These are phyloP conservation scores for Camponotus pennsylvanicus DNA, from an alignment of 1,140 invertebrate species.

Conservation along the genomic window DNA sequence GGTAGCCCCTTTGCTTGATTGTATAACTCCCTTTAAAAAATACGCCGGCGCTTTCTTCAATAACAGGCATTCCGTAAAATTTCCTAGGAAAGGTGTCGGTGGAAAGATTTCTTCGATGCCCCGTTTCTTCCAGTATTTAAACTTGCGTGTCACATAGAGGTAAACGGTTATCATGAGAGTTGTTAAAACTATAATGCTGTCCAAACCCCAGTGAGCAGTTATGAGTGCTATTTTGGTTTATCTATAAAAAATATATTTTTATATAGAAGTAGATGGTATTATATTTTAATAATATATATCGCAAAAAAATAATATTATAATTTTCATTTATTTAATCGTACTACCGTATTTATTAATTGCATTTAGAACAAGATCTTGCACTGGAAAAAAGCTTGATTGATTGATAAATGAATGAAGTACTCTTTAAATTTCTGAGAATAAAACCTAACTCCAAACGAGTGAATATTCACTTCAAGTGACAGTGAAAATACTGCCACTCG, in stretches of 20 bases:
- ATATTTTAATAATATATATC: not conserved
- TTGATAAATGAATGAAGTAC: too few relatives aligned
- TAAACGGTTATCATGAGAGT: slow-evolving; percentile 63
- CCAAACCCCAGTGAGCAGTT: slow-evolving; percentile 62
- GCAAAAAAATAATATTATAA: not conserved
- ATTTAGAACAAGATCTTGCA: too few relatives aligned
- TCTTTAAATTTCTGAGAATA: too few relatives aligned
- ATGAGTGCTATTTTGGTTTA: slow-evolving; percentile 62
- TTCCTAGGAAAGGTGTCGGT: slow-evolving; percentile 80
- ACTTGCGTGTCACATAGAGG: slow-evolving; percentile 80
- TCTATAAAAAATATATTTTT: slow-evolving; percentile 6
- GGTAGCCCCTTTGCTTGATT: slow-evolving; percentile 52
- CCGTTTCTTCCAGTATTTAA: slow-evolving; percentile 82
- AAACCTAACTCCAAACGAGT: too few relatives aligned
- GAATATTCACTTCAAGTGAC: too few relatives aligned
- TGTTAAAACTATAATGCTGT: slow-evolving; percentile 33
- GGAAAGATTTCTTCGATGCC: slow-evolving; percentile 73
- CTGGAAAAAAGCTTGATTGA: too few relatives aligned
- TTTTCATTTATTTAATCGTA: too few relatives aligned
- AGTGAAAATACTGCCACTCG: too few relatives aligned
- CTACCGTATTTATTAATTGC: too few relatives aligned
- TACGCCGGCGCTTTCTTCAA: slow-evolving; percentile 43
- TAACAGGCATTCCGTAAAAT: slow-evolving; percentile 71
- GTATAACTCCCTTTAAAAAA: slow-evolving; percentile 69
- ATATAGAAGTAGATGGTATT: not conserved